Evolutionary conservation across 2,888 invertebrate genomes (phyloP), one percentile per base, ranked within the genome.

Genomic region (Phlogophora meticulosa): DNA sequence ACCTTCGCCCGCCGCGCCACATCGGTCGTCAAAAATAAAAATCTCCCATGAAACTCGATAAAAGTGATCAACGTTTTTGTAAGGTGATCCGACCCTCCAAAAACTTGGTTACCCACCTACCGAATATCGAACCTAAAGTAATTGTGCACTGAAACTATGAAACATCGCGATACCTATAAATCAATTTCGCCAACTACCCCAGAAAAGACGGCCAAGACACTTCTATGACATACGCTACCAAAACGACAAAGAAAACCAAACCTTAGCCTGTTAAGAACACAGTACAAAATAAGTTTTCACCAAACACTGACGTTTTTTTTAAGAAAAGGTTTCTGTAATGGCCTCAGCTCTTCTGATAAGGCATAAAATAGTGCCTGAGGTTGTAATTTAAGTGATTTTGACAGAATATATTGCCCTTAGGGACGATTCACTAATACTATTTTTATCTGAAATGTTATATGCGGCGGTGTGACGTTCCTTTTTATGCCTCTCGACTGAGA

Each of bases 361-460:
- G 84, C 85, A 86, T 91, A 88, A 90, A 89, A 91, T 91, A 90
- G 88, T 88, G 88, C 83, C 84, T 72, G 75, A 67, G 86, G 87
- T 81, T 88, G 85, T 89, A 88, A 90, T 90, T 90, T 88, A 92
- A 91, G 91, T 89, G 90, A 89, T 88, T 90, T 87, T 86, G 87
- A 88, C 87, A 78, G 84, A 78, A 86, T 86, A 89, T 89, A 87
- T 86, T 72, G 78, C 85, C 85, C 74, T 51, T 17, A 79, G 83
- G 87, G 83, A 80, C 84, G 80, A 81, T 84, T 83, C 73, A 76
- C 82, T 85, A 87, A 86, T 86, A 85, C 85, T 71, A 73, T 80
- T 84, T 84, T 86, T 84, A 86, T 84, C 84, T 79, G 73, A 66
- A 80, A 80, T 83, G 72, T 76, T 85, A 85, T 83, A 86, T 80